A percentile compares a stretch with the other conserved stretches of the same genome.
Conservation (phyloP, 2,888 invertebrate species). For the Agrypnus murinus region DNA sequence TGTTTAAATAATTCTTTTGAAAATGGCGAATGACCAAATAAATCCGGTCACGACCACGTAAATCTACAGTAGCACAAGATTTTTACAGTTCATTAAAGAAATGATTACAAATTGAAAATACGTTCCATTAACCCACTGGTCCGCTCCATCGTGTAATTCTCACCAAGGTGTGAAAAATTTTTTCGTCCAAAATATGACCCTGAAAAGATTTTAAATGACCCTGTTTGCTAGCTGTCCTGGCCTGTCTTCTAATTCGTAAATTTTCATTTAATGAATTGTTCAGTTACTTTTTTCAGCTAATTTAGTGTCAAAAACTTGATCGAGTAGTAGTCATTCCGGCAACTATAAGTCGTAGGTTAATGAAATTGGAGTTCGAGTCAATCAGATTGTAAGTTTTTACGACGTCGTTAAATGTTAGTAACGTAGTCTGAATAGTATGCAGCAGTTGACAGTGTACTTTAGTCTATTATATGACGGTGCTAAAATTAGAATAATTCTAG, state of each 20-base stretch:
- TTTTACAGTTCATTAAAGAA: not conserved
- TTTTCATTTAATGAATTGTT: not conserved
- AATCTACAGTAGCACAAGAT: constrained; percentile 1
- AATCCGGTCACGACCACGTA: constrained; percentile 4
- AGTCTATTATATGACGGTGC: constrained; percentile 29
- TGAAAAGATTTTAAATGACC: constrained; percentile 42
- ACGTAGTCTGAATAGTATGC: constrained; percentile 30
- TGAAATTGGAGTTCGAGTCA: constrained; percentile 17
- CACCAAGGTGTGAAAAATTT: constrained; percentile 61
- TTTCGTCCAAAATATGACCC: constrained; percentile 58
- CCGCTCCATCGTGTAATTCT: constrained; percentile 54
- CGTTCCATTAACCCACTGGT: constrained; percentile 59
- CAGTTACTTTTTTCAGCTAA: not conserved
- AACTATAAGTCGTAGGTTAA: constrained; percentile 18
- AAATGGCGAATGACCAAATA: not conserved
- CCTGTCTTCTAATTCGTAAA: not conserved
- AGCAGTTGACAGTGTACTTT: constrained; percentile 39
- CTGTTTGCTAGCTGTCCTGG: not conserved
- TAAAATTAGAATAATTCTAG: constrained; percentile 47
- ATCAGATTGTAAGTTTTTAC: constrained; percentile 27
- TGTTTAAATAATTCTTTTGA: too few relatives aligned
- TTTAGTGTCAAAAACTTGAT: too few relatives aligned
- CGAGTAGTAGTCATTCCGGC: too few relatives aligned
- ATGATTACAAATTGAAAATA: not conserved
- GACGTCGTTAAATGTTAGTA: constrained; percentile 33